Conservation (phyloP, 2,888 invertebrate species). For the Macrosoma leucophasiata region DNA sequence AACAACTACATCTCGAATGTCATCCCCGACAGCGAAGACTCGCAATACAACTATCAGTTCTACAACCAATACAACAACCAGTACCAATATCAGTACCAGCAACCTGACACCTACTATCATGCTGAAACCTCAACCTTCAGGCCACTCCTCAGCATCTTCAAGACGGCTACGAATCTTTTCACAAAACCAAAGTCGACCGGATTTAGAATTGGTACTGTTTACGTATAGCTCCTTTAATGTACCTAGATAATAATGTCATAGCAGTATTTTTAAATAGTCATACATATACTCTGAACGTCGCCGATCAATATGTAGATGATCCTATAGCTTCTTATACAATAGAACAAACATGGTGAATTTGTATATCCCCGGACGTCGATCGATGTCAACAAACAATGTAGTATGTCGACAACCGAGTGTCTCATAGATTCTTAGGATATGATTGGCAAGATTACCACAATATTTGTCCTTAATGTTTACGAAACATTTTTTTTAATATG, state of each 20-base stretch:
- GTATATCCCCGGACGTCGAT: slow-evolving; percentile 16
- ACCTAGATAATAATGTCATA: slow-evolving; percentile 18
- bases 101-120: slow-evolving; percentile 49
- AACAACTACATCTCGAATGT: slow-evolving; percentile 71
- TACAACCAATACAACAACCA: slow-evolving; percentile 56
- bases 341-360: too few species aligned
- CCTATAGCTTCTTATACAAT: slow-evolving; percentile 22
- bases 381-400: too few species aligned
- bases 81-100: slow-evolving; percentile 50
- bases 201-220: slow-evolving; percentile 61
- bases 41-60: slow-evolving; percentile 59
- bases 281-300: neutral
- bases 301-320: neutral
- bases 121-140: slow-evolving; percentile 57
- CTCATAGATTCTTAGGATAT: too few species aligned
- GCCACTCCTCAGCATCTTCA: slow-evolving; percentile 64
- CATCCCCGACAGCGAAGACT: slow-evolving; percentile 66
- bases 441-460: too few species aligned
- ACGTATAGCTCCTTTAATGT: slow-evolving; percentile 40
- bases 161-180: slow-evolving; percentile 61
- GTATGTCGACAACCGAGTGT: too few species aligned
- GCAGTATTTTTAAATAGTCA: slow-evolving; percentile 25
- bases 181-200: slow-evolving; percentile 57
- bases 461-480: too few species aligned
- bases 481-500: too few species aligned